Evolutionary conservation across 2,888 invertebrate genomes (phyloP), one percentile per base, ranked within the genome.

Genomic region (Adela reaumurella): DNA sequence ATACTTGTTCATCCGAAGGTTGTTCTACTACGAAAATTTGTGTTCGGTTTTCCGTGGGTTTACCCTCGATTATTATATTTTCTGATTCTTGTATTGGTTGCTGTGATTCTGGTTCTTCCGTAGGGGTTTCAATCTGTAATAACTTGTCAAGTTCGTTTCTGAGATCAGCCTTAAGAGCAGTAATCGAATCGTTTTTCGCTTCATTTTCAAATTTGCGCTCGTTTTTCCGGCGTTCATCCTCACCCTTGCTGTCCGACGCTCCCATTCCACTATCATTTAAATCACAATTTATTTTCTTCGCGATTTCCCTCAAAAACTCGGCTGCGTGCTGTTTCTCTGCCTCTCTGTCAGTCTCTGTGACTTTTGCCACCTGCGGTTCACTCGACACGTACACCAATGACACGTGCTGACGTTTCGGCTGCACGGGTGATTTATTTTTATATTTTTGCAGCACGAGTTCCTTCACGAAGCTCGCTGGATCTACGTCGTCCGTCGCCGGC

Each of bases 361-460:
- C 35, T 6, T n/a, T 16, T 19, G 69, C 68, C 58, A 66, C 59
- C 55, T 68, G 61, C 5, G 70, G 66, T 24, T 69, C 70, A 58
- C 69, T 59, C 5, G 63, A 63, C 17, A 76, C 72, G 66, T 74
- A 78, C 47, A 76, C 70, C 1, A 68, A 54, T 1, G 72, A 74
- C 72, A 78, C 77, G 72, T 77, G 65, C 50, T 60, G 68, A 58
- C 66, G 66, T 60, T 68, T 68, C 51, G 46, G 17, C 35, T 67
- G 62, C 49, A 70, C 67, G 46, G 66, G 60, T 52, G 58, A 61
- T 53, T 62, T 61, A 59, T 64, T 67, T 48, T 71, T 68, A 68
- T 76, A 74, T 65, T 74, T 76, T 56, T 76, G 73, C 64, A 74
- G 64, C 55, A 77, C 76, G 50, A 74, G 58, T 55, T 73, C 73